Base-by-base conservation (phyloP, 2,888 invertebrate genomes). In the Brachyopa scutellaris region DNA sequence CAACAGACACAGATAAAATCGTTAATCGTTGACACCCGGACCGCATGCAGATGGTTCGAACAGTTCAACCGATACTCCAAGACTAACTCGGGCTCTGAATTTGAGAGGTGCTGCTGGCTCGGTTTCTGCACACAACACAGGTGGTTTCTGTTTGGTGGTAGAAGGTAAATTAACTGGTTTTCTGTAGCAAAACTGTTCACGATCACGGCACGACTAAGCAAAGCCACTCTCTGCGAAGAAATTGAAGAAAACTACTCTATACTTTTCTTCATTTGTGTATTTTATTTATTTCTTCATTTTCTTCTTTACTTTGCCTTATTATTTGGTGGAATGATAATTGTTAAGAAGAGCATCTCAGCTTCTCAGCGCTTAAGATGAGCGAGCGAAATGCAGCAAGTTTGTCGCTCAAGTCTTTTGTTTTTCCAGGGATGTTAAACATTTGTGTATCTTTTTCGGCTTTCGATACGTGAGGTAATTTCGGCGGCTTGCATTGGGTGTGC, bases 111-210 rank as follows among this genome's bases (percentile, higher is more conserved):
- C 38, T 57, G 29, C 8, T 21, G 23, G 47, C 40, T 72, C 8
- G 13, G 38, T 61, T 77, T 66, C 38, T 77, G 66, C 76, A 59
- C 51, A 59, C n/a, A n/a, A n/a, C 29, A 59, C 59, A 67, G 67
- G 67, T 82, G n/a, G n/a, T n/a, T n/a, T n/a, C n/a, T n/a, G n/a
- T n/a, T n/a, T n/a, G n/a, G n/a, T n/a, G 70, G 38, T 51, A 61
- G 66, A 76, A 77, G 66, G 70, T 72, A 59, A 77, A 64, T 61
- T 72, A 82, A 82, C 82, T 82, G 82, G 82, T 82, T 82, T 82
- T 77, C 53, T 77, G 47, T 72, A 72, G 55, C 70, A 72, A 74
- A 66, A 49, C 66, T 49, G 21, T 57, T 57, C 40, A 49, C 40
- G 40, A 40, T 57, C 49, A 49, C 49, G 53, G 33, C 47, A 42